A percentile compares a stretch with the other conserved stretches of the same genome.
These are phyloP conservation scores for Panorpa germanica DNA, from an alignment of 2,888 invertebrate genomes.

Conservation along the genomic window DNA sequence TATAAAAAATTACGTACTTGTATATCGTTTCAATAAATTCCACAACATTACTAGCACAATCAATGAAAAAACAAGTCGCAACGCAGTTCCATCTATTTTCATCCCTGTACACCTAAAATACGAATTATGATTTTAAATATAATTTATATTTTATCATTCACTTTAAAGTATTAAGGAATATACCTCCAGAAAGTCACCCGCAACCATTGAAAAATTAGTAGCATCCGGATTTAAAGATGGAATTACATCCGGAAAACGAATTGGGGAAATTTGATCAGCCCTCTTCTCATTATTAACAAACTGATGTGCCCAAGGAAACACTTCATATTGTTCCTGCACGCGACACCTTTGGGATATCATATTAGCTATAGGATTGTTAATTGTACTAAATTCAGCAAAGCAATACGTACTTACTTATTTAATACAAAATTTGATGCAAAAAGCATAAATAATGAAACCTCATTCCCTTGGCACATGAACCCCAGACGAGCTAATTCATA, in stretches of 20 bases:
- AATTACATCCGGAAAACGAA: conserved; percentile 76
- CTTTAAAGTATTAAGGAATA: conserved; percentile 14
- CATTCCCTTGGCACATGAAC: conserved; percentile 90
- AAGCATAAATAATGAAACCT: conserved; percentile 94
- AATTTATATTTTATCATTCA: conserved; percentile 1
- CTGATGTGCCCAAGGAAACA: conserved; percentile 93
- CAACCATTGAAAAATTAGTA: conserved; percentile 79
- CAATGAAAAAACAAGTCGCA: conserved; percentile 94
- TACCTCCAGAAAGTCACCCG: conserved; percentile 92
- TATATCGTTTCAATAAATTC: conserved; percentile 88
- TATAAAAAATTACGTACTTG: conserved; percentile 20
- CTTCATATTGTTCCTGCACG: conserved; percentile 48
- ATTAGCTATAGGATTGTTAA: conserved; percentile 1
- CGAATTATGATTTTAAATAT: conserved; percentile 4
- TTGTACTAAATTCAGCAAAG: conserved; percentile 1
- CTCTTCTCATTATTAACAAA: conserved; percentile 74
- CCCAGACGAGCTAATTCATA: conserved; percentile 85
- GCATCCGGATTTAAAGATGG: conserved; percentile 40
- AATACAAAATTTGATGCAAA: conserved; percentile 91
- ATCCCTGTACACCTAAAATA: conserved; percentile 42
- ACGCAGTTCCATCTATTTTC: conserved; percentile 74
- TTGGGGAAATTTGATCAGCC: conserved; percentile 59
- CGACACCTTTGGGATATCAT: conserved; percentile 12
- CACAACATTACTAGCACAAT: conserved; percentile 92
- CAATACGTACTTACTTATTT: conserved; percentile 39